Evolutionary conservation across 2,113 vertebrate genomes (phyloP).

Genomic region (Struthidea cinerea): DNA sequence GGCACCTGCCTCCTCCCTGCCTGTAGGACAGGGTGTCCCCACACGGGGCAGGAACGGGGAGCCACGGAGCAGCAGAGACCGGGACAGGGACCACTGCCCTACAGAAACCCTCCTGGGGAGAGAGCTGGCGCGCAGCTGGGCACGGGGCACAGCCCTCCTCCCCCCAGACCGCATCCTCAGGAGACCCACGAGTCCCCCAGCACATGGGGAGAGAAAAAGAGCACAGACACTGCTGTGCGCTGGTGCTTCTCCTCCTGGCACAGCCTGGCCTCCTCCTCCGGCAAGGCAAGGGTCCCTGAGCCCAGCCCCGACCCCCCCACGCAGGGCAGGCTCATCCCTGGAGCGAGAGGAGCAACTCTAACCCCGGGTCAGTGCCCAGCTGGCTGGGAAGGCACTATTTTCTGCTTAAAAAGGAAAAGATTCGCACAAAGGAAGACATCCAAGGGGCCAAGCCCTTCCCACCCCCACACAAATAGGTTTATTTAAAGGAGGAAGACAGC

Average conservation of each 20-base stretch:
- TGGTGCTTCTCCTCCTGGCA: not conserved
- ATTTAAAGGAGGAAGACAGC: constrained; percentile 53
- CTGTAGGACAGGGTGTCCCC: not conserved
- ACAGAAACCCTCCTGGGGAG: not conserved
- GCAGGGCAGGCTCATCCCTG: not conserved
- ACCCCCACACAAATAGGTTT: constrained; percentile 46
- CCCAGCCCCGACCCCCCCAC: not conserved
- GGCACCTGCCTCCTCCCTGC: not conserved
- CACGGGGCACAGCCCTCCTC: not conserved
- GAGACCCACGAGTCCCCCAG: not conserved
- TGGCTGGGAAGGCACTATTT: not conserved
- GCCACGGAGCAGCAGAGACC: not conserved
- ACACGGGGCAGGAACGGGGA: not conserved
- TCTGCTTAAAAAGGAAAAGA: constrained; percentile 63
- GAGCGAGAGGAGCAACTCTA: not conserved
- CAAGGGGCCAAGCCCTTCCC: constrained; percentile 10
- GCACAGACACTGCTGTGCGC: accelerated
- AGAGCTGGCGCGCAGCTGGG: accelerated
- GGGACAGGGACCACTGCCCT: not conserved
- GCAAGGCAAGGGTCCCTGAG: not conserved
- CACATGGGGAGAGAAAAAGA: not conserved
- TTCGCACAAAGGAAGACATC: not conserved
- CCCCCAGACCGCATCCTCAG: no score
- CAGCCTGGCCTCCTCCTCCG: not conserved
- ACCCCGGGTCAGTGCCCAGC: not conserved